These are phyloP conservation scores for Octomys mimax DNA, from an alignment of 2,797 vertebrate species.

Conservation along the genomic window DNA sequence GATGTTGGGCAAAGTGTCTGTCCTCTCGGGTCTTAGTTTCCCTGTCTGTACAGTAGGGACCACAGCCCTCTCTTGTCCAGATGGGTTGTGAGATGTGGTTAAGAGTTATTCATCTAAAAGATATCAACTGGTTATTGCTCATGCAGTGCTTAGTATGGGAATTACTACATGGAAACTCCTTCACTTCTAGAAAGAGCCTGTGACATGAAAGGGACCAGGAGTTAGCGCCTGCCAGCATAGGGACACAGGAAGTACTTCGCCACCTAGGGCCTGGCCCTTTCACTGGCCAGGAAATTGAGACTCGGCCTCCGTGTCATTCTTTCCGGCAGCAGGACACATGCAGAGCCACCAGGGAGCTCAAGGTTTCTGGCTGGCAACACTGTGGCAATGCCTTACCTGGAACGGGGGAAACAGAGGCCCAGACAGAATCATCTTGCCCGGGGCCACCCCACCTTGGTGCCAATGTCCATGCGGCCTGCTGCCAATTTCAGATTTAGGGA, in stretches of 20 bases:
- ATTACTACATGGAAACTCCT: background rate
- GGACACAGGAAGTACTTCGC: background rate
- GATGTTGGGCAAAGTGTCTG: background rate
- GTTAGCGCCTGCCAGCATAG: background rate
- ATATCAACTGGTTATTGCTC: background rate
- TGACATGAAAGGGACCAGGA: background rate
- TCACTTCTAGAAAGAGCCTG: background rate
- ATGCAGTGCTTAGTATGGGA: background rate
- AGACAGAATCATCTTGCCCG: background rate
- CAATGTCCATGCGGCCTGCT: background rate
- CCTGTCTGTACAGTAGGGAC: background rate
- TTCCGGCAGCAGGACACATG: background rate
- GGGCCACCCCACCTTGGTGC: background rate
- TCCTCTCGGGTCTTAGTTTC: background rate
- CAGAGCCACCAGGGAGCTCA: background rate
- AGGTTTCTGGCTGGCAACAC: accelerated
- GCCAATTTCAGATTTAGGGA: slow-evolving; percentile 14
- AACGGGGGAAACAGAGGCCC: background rate
- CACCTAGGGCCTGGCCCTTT: background rate
- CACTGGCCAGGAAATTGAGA: background rate
- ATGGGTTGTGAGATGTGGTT: accelerated
- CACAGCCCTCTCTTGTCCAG: background rate
- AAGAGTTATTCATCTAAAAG: background rate
- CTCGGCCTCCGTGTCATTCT: background rate
- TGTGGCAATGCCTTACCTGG: background rate